Percentiles rank a stretch among this genome's conserved stretches.
Conservation (phyloP, 2,113 vertebrate genomes). For the Cricetomys ansorgei region DNA sequence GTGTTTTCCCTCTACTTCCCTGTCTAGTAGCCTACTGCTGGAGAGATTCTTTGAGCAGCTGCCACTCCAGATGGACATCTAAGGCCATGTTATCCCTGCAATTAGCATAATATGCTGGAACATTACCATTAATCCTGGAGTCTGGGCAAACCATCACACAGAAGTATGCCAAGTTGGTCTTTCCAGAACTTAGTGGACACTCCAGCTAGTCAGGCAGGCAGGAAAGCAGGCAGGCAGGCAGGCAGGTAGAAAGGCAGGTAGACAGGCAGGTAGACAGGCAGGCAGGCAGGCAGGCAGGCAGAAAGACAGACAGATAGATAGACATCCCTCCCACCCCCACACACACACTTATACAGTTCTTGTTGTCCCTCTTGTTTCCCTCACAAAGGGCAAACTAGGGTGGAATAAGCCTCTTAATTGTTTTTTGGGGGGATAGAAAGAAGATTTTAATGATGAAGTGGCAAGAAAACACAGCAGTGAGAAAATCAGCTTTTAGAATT, state of each 20-base stretch:
- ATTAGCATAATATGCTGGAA: slow-evolving; percentile 39
- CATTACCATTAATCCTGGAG: slow-evolving; percentile 6
- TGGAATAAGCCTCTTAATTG: slow-evolving; percentile 47
- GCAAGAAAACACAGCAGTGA: slow-evolving; percentile 65
- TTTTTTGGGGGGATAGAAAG: slow-evolving; percentile 43
- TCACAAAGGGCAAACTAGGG: slow-evolving; percentile 30
- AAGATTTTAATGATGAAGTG: slow-evolving; percentile 77
- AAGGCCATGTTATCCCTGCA: slow-evolving; percentile 43
- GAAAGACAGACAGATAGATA: not conserved
- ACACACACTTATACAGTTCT: too few relatives aligned
- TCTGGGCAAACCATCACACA: not conserved
- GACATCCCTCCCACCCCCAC: not conserved
- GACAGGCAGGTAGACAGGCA: not conserved
- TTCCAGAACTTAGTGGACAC: not conserved
- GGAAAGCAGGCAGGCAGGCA: not conserved
- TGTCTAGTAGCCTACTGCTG: not conserved
- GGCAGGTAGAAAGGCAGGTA: not conserved
- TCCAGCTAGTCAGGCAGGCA: not conserved
- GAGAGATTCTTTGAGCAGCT: slow-evolving; percentile 34
- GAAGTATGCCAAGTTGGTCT: not conserved
- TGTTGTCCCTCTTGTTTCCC: slow-evolving; percentile 9
- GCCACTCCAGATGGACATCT: slow-evolving; percentile 24
- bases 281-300: not conserved
- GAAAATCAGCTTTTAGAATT: slow-evolving; percentile 71
- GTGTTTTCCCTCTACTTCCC: not conserved